Conservation (phyloP, 2,888 invertebrate genomes). For the Plagiodera versicolora region DNA sequence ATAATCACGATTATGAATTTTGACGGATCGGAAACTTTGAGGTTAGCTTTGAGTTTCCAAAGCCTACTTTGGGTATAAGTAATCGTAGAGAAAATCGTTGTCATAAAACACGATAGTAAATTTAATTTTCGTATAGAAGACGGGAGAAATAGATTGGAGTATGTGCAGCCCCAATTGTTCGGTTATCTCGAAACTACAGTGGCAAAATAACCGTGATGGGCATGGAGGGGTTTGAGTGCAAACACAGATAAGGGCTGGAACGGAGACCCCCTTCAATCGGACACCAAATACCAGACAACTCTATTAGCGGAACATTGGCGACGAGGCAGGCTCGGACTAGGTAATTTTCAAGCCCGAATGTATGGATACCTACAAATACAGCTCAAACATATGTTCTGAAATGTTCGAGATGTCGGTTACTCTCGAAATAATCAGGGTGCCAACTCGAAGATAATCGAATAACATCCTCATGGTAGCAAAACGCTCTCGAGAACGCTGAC, state of each 20-base stretch:
- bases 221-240: slow-evolving; percentile 43
- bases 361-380: too few relatives aligned
- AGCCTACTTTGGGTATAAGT: too few relatives aligned
- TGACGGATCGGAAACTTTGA: too few relatives aligned
- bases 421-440: too few relatives aligned
- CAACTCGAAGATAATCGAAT: too few relatives aligned
- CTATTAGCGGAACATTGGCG: slow-evolving; percentile 42
- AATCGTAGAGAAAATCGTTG: too few relatives aligned
- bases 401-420: too few relatives aligned
- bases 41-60: too few relatives aligned
- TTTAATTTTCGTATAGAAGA: background rate
- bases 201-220: slow-evolving; percentile 42
- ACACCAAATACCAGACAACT: slow-evolving; percentile 44
- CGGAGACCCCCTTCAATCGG: slow-evolving; percentile 35
- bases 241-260: slow-evolving; percentile 42
- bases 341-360: background rate
- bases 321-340: background rate
- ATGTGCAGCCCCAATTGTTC: slow-evolving; percentile 34
- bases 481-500: background rate
- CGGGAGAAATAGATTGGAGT: background rate
- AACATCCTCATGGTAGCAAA: too few relatives aligned
- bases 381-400: too few relatives aligned
- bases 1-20: too few relatives aligned
- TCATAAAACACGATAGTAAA: too few relatives aligned
- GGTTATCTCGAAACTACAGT: slow-evolving; percentile 47